Percentiles rank a stretch among this genome's conserved stretches.
Evolutionary conservation across 2,113 vertebrate genomes (phyloP).

Genomic region (Monarcha castaneiventris): DNA sequence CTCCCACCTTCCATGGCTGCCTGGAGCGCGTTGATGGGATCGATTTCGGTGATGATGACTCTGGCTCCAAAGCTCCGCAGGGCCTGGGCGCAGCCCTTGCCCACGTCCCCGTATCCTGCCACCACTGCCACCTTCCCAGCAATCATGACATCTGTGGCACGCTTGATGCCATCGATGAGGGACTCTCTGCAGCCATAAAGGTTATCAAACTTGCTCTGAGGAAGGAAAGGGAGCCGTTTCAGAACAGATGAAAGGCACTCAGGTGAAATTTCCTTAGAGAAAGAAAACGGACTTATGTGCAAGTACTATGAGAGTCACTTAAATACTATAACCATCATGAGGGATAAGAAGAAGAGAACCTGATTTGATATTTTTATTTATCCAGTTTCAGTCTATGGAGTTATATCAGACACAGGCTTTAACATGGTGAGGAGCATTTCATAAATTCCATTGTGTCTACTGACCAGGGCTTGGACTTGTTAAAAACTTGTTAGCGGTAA

Average conservation of each 20-base stretch:
- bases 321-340: background rate
- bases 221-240: background rate
- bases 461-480: background rate
- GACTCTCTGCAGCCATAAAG: conserved; percentile 98
- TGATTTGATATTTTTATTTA: background rate
- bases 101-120: conserved; percentile 94
- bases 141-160: conserved; percentile 98
- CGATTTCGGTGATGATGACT: conserved; percentile 94
- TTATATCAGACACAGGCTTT: background rate
- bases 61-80: conserved; percentile 89
- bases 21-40: conserved; percentile 96
- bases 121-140: conserved; percentile 96
- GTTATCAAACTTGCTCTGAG: conserved; percentile 98
- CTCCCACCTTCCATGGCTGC: conserved; percentile 94
- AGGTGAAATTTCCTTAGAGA: background rate
- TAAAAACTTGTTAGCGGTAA: background rate
- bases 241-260: background rate
- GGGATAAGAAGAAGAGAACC: background rate
- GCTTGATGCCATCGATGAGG: conserved; percentile 96
- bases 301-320: background rate
- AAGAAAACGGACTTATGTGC: background rate
- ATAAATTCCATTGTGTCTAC: background rate
- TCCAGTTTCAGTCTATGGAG: background rate
- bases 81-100: conserved; percentile 96
- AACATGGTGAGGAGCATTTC: background rate